These are phyloP conservation scores for Pogoniulus pusillus DNA, from an alignment of 2,797 vertebrate genomes.

Conservation along the genomic window DNA sequence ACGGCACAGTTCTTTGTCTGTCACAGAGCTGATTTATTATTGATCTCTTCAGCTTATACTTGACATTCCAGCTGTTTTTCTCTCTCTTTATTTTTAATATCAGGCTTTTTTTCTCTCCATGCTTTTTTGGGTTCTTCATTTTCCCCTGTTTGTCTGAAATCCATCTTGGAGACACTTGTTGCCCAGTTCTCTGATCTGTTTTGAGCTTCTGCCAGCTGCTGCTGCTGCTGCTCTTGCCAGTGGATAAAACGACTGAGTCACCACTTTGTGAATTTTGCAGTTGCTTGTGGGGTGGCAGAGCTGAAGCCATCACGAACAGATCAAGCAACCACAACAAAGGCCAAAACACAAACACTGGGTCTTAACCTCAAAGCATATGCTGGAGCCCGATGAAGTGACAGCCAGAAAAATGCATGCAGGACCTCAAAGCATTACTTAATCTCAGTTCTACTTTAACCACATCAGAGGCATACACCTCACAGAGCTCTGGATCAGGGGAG, in stretches of 20 bases:
- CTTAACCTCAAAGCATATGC: conserved; percentile 66
- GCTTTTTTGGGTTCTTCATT: conserved; percentile 64
- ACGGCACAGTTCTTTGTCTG: conserved; percentile 6
- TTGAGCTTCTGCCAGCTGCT: conserved; percentile 73
- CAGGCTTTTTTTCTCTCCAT: conserved; percentile 25
- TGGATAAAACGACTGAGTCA: conserved; percentile 75
- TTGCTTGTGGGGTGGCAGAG: conserved; percentile 72
- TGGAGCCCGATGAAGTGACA: conserved; percentile 68
- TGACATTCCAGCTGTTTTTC: conserved; percentile 29
- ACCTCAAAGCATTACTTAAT: conserved; percentile 54
- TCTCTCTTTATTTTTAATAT: conserved; percentile 19
- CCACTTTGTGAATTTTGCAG: conserved; percentile 66
- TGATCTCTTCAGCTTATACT: background rate
- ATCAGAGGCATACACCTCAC: conserved; percentile 66
- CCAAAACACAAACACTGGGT: conserved; percentile 63
- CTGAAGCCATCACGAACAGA: conserved; percentile 76
- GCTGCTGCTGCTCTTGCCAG: conserved; percentile 70
- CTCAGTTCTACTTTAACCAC: conserved; percentile 57
- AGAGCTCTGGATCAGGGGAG: background rate
- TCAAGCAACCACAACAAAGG: conserved; percentile 80
- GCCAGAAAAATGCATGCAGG: conserved; percentile 46
- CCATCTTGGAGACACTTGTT: conserved; percentile 80
- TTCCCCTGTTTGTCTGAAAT: conserved; percentile 70
- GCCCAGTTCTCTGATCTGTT: conserved; percentile 73
- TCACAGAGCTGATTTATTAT: background rate